Evolutionary conservation across 2,113 vertebrate genomes (phyloP).

Genomic region (Nibea albiflora): DNA sequence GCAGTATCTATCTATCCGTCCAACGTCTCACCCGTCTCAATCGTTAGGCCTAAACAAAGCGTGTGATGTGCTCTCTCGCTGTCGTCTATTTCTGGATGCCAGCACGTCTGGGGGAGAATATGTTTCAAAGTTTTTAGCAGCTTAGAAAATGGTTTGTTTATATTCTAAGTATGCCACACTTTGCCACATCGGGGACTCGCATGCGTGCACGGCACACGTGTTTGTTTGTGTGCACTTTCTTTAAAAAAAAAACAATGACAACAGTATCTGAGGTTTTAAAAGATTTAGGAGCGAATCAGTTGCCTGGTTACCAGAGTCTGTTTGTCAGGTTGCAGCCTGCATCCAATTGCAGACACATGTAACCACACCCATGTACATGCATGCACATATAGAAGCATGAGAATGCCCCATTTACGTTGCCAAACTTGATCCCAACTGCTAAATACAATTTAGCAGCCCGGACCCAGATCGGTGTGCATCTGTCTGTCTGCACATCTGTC

Average conservation of each 20-base stretch:
- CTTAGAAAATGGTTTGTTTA: conserved; percentile 63
- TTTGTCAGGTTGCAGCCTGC: conserved; percentile 52
- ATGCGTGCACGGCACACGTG: background rate
- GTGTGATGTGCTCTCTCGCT: conserved; percentile 47
- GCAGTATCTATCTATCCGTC: conserved; percentile 43
- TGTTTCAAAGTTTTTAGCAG: conserved; percentile 51
- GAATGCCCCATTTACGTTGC: conserved; percentile 48
- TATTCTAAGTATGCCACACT: conserved; percentile 50
- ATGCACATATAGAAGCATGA: background rate
- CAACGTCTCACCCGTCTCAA: conserved; percentile 50
- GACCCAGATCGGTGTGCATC: conserved; percentile 45
- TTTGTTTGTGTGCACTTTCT: conserved; percentile 46
- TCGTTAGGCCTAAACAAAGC: conserved; percentile 68
- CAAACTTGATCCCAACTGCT: conserved; percentile 61
- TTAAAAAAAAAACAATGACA: conserved; percentile 64
- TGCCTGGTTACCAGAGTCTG: conserved; percentile 70
- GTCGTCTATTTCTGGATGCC: conserved; percentile 67
- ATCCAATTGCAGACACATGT: conserved; percentile 2
- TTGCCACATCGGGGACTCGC: conserved; percentile 42
- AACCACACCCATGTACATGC: background rate
- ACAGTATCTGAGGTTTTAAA: conserved; percentile 66
- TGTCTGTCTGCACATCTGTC: conserved; percentile 60
- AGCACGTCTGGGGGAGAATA: conserved; percentile 48
- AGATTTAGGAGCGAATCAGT: conserved; percentile 69
- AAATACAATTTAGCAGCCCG: conserved; percentile 25